Conservation (phyloP, 2,797 vertebrate species). For the Clangula hyemalis region DNA sequence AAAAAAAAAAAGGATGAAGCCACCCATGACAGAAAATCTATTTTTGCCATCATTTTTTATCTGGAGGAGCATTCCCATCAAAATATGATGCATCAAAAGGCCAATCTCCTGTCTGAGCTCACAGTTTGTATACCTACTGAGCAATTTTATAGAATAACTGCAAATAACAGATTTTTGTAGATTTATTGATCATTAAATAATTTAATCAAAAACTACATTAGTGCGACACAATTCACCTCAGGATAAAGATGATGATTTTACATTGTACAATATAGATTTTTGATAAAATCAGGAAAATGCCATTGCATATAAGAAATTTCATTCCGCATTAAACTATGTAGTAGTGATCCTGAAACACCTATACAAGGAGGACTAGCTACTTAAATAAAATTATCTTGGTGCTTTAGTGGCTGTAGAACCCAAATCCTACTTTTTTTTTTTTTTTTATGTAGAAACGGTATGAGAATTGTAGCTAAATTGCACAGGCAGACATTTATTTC, state of each 20-base stretch:
- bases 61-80: not conserved
- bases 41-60: constrained; percentile 21
- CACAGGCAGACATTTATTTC: not conserved
- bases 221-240: not conserved
- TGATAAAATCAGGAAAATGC: not conserved
- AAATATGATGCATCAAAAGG: not conserved
- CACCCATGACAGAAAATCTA: constrained; percentile 48
- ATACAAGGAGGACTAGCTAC: not conserved
- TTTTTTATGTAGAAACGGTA: fast-evolving
- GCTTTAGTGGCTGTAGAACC: not conserved
- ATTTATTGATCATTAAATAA: not conserved
- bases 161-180: not conserved
- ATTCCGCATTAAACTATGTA: fast-evolving
- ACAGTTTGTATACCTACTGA: not conserved
- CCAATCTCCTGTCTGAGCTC: not conserved
- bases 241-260: not conserved
- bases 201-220: not conserved
- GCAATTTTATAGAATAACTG: not conserved
- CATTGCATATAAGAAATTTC: fast-evolving
- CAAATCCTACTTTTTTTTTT: not conserved
- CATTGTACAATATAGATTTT: fast-evolving
- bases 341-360: not conserved
- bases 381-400: fast-evolving
- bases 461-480: not conserved
- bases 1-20: not conserved